A percentile compares a stretch with the other conserved stretches of the same genome.
Conservation (phyloP, 2,113 vertebrate genomes). For the Elephantulus edwardii region DNA sequence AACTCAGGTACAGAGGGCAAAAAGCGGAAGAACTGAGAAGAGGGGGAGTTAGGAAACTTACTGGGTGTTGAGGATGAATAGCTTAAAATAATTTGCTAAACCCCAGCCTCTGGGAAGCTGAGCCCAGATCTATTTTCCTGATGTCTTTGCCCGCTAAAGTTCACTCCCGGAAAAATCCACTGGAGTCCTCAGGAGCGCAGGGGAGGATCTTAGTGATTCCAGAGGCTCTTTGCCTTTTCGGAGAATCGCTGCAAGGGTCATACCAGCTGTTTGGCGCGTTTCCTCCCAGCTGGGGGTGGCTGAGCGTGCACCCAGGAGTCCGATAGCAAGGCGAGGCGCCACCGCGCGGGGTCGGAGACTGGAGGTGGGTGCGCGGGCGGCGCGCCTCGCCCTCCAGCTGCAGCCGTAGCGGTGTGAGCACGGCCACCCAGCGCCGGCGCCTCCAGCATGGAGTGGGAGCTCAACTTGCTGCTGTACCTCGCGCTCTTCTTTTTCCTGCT, state of each 20-base stretch:
- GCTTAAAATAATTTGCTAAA: neutral
- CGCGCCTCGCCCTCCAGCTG: neutral
- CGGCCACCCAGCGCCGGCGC: neutral
- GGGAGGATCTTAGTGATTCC: neutral
- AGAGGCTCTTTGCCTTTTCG: neutral
- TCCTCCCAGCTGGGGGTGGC: neutral
- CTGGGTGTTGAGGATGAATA: neutral
- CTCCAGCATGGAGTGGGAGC: slow-evolving; percentile 88
- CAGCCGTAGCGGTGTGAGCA: neutral
- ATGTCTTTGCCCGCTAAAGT: slow-evolving; percentile 19
- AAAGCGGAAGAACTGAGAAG: neutral
- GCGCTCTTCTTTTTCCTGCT: slow-evolving; percentile 88
- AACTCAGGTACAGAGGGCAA: neutral
- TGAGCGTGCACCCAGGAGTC: neutral
- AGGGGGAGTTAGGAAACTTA: neutral
- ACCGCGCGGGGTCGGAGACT: neutral
- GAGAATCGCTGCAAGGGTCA: neutral
- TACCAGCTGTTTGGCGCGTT: neutral
- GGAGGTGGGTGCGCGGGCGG: neutral
- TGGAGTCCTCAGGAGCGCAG: neutral
- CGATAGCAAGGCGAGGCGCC: neutral
- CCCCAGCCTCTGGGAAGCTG: neutral
- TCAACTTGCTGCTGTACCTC: slow-evolving; percentile 92
- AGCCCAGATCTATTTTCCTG: neutral
- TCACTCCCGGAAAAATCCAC: neutral